Base-by-base conservation (phyloP, 2,888 invertebrate genomes). In the Sinopyrophorus schimmeli region DNA sequence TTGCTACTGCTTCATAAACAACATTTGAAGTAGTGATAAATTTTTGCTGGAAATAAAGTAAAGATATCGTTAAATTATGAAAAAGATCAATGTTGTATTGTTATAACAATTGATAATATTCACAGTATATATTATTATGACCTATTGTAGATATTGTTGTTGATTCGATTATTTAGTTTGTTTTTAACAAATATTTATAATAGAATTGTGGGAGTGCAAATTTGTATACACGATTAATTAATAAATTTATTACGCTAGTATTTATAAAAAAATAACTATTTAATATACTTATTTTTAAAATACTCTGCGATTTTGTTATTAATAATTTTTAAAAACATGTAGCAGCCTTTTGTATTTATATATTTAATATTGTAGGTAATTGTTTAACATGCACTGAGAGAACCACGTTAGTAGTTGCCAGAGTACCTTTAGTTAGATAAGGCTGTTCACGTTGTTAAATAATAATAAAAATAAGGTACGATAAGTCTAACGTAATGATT, bases 51-150 rank as follows among this genome's bases (percentile, higher is more conserved):
- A 44, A 41, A 54, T 46, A 55, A 57, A 54, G 57, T 61, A 64
- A 64, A 68, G 75, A 77, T 76, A 78, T 80, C 80, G 80, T 80
- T 80, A 80, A 77, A 77, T 78, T 53, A 53, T 49, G 65, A 55
- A 53, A 66, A 21, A 68, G 79, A 80, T 81, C 78, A 80, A 81
- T 80, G 81, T 81, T 81, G 81, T 81, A 81, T 81, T 81, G 81
- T 81, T 80, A 75, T 64, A 62, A 53, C 59, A 59, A 66, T 72
- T 70, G 72, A 76, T 74, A 46, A 43, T 73, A 72, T 74, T 75
- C 75, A 72, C 74, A 70, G 59, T 67, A 67, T 65, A 61, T 59
- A 66, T 64, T 50, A 66, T 66, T 65, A 68, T 71, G 69, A 53
- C 53, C 47, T 69, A 66, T 65, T 73, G 73, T 74, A 73, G 72